Base-by-base conservation (phyloP, 2,888 invertebrate species). In the Drosophila tripunctata region DNA sequence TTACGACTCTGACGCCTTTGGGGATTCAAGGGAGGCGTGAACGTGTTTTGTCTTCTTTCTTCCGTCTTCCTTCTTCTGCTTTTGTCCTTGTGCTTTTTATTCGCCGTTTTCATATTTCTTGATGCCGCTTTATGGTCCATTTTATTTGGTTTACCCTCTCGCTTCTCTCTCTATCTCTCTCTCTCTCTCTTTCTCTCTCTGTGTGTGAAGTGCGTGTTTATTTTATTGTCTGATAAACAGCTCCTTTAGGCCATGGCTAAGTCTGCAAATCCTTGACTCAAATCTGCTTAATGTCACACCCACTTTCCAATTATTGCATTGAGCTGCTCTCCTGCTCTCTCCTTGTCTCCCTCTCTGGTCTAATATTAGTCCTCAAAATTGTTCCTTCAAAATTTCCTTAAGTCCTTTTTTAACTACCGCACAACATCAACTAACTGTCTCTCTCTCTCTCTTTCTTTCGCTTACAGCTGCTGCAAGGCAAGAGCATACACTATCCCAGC, bases 401-500 rank as follows among this genome's bases (percentile, higher is more conserved):
- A 27, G 8, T 10, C 27, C n/a, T n/a, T 3, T n/a, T 19, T 10
- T 38, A 31, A 4, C 15, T 24, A 30, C n/a, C 15, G 15, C 7
- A 15, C 17, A 21, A 33, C 44, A 40, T 24, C 31, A 8, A 48
- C 61, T 61, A 51, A 58, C 31, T 27, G n/a, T 56, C 7, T 31
- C 21, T 35, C 30, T 38, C 7, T 50, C 24, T 51, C 14, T 43
- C n/a, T 33, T 6, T 14, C 7, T 74, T 82, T 40, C 67, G 89
- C 7, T 74, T 82, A 41, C 67, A 89, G 89, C 70, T 89, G 76
- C 63, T 89, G 63, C 89, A 89, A 15, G 78, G 89, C 50, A 89
- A 89, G 61, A 83, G 89, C 67, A 92, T 93, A 57, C 93, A 93
- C 87, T 93, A 93, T 87, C 93, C 93, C 22, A 93, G 93, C 83